phyloP scores from a whole-genome alignment of 2,888 invertebrate species.

The Chrysolina haemoptera region DNA sequence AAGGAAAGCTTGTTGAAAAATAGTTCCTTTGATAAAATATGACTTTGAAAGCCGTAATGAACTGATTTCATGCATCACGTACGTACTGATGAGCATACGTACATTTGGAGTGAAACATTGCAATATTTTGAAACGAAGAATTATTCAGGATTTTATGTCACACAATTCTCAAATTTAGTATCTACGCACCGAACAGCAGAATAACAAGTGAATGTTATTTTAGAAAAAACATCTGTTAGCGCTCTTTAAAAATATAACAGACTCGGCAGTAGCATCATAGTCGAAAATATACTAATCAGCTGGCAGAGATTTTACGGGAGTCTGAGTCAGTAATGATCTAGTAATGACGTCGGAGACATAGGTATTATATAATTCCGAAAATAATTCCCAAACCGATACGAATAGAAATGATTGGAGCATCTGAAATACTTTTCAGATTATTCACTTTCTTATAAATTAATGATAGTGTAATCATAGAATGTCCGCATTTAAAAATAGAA shows the following conservation, averaged over 20 bases:
- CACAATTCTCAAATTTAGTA: conserved; percentile 49
- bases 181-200: conserved; percentile 43
- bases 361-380: conserved; percentile 47
- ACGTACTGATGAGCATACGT: too few relatives aligned
- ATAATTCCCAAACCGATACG: conserved; percentile 35
- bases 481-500: conserved; percentile 6
- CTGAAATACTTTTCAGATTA: conserved; percentile 40
- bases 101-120: too few relatives aligned
- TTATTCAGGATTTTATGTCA: neutral
- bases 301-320: conserved; percentile 55
- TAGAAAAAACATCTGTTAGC: conserved; percentile 65
- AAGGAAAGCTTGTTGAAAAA: too few relatives aligned
- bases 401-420: conserved; percentile 31
- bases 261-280: conserved; percentile 61
- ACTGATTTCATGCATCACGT: too few relatives aligned
- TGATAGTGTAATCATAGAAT: neutral
- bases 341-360: conserved; percentile 39
- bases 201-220: conserved; percentile 53
- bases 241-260: conserved; percentile 63
- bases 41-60: too few relatives aligned
- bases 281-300: conserved; percentile 64
- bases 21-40: too few relatives aligned
- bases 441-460: conserved; percentile 36
- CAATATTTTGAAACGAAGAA: too few relatives aligned
- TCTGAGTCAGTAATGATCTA: conserved; percentile 60